Conservation (phyloP, 2,888 invertebrate genomes). For the Ichneumon xanthorius region DNA sequence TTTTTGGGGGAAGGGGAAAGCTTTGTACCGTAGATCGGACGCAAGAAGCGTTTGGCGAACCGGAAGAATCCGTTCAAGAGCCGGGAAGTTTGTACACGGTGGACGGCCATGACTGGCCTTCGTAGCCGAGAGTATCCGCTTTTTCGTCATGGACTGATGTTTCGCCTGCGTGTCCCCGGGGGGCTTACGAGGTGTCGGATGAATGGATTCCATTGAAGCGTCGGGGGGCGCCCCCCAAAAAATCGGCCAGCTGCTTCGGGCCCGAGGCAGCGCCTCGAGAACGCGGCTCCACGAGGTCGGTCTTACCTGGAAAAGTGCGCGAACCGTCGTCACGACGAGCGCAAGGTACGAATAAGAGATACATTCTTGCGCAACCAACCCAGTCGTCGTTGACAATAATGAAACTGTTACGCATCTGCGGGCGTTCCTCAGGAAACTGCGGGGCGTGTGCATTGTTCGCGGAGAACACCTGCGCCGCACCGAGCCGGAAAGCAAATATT, state of each 20-base stretch:
- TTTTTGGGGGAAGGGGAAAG: not conserved
- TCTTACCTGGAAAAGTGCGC: conserved; percentile 68
- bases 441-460: conserved; percentile 19
- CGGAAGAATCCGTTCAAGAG: conserved; percentile 70
- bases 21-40: conserved; percentile 6
- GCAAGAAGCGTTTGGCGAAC: conserved; percentile 57
- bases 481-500: not conserved
- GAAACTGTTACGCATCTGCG: conserved; percentile 69
- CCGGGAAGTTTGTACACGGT: conserved; percentile 24
- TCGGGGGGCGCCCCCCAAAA: conserved; percentile 39
- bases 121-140: conserved; percentile 54
- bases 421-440: conserved; percentile 29
- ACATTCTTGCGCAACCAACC: conserved; percentile 57
- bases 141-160: conserved; percentile 50
- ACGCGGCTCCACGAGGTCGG: conserved; percentile 66
- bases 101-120: conserved; percentile 52
- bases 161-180: conserved; percentile 53
- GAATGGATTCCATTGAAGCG: conserved; percentile 68
- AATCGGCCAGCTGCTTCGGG: conserved; percentile 68
- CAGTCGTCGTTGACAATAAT: conserved; percentile 55
- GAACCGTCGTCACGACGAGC: conserved; percentile 58
- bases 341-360: conserved; percentile 58
- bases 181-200: conserved; percentile 70
- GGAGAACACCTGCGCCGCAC: conserved; percentile 63
- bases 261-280: conserved; percentile 33